phyloP scores from a whole-genome alignment of 2,888 invertebrate genomes.

The Drosophila peninsularis region DNA sequence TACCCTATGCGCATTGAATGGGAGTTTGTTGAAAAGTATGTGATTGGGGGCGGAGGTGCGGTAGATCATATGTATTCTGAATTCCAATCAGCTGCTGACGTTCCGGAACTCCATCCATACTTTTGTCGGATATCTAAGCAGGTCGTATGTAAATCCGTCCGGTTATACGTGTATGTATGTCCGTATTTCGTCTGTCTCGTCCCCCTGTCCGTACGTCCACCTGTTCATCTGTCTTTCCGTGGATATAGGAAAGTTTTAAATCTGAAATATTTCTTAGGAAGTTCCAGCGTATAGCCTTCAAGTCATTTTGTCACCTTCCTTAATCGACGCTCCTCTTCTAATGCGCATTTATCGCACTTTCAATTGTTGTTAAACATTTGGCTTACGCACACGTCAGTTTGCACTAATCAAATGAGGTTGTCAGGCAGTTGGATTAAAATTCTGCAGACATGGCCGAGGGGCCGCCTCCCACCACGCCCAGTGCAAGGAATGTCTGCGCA shows the following conservation, averaged over 20 bases:
- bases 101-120: too few species aligned
- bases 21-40: not conserved
- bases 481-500: slow-evolving; percentile 10
- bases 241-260: too few species aligned
- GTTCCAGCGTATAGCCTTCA: too few species aligned
- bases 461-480: not conserved
- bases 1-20: not conserved
- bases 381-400: slow-evolving; percentile 8
- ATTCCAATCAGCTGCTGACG: too few species aligned
- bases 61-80: not conserved
- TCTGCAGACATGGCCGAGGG: slow-evolving; percentile 59
- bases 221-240: not conserved
- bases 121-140: too few species aligned
- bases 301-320: not conserved
- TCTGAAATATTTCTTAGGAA: too few species aligned
- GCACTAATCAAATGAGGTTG: slow-evolving; percentile 42
- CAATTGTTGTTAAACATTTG: slow-evolving; percentile 13
- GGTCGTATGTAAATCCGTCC: too few species aligned
- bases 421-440: slow-evolving; percentile 66
- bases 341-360: not conserved
- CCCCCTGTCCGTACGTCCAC: not conserved
- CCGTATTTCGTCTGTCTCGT: too few species aligned
- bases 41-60: not conserved
- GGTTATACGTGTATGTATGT: too few species aligned
- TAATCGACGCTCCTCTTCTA: not conserved